phyloP scores from a whole-genome alignment of 2,888 invertebrate species.

The Odontothrips loti region DNA sequence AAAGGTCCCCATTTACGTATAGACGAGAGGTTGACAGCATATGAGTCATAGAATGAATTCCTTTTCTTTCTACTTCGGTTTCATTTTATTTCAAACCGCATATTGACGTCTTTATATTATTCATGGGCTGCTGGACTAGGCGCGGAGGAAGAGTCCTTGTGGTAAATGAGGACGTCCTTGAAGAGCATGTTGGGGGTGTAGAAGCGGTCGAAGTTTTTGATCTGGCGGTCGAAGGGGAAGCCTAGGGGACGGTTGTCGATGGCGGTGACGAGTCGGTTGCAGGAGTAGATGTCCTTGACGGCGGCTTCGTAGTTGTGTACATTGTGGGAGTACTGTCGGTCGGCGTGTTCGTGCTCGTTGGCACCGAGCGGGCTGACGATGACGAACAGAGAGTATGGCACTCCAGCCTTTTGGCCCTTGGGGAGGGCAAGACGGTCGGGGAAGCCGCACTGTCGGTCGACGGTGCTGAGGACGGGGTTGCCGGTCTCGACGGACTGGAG shows the following conservation, averaged over 20 bases:
- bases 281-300: slow-evolving; percentile 40
- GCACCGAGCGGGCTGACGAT: slow-evolving; percentile 52
- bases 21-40: too few relatives aligned
- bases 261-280: slow-evolving; percentile 43
- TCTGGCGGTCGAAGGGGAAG: slow-evolving; percentile 57
- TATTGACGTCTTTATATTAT: slow-evolving; percentile 59
- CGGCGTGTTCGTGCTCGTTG: slow-evolving; percentile 41
- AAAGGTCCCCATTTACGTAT: too few relatives aligned
- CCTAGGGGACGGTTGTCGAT: slow-evolving; percentile 55
- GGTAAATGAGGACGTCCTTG: slow-evolving; percentile 53
- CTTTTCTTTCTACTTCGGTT: too few relatives aligned
- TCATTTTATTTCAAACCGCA: too few relatives aligned
- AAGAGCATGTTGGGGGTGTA: slow-evolving; percentile 51
- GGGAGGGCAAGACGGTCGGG: slow-evolving; percentile 62
- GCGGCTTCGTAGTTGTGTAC: slow-evolving; percentile 41
- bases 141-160: slow-evolving; percentile 47
- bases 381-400: slow-evolving; percentile 59
- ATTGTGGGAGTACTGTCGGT: slow-evolving; percentile 31
- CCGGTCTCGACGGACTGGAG: slow-evolving; percentile 60
- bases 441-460: slow-evolving; percentile 55
- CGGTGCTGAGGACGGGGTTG: slow-evolving; percentile 47
- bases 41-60: too few relatives aligned
- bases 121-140: slow-evolving; percentile 36
- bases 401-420: slow-evolving; percentile 59
- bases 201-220: slow-evolving; percentile 48